These are phyloP conservation scores for Oxycera nigricornis DNA, from an alignment of 2,888 invertebrate species.

Conservation along the genomic window DNA sequence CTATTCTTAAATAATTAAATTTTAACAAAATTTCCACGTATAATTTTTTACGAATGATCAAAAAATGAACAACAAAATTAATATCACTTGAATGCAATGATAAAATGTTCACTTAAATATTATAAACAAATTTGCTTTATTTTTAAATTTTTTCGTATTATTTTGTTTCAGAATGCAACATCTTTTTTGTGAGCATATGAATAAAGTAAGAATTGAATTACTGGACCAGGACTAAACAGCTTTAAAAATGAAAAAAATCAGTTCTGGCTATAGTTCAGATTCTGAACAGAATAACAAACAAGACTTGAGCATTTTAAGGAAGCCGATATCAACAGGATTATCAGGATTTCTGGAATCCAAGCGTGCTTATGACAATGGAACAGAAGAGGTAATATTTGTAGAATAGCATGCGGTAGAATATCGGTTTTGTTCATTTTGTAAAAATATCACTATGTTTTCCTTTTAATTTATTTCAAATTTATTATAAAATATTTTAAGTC, in stretches of 20 bases:
- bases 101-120: no score
- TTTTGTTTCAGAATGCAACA: no score
- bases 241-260: slow-evolving; percentile 50
- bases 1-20: no score
- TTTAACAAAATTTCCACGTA: no score
- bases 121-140: no score
- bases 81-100: no score
- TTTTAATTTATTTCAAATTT: slow-evolving; percentile 7
- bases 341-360: slow-evolving; percentile 75
- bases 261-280: slow-evolving; percentile 54
- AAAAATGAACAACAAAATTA: no score
- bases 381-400: slow-evolving; percentile 69
- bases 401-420: no score
- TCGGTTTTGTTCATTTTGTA: slow-evolving; percentile 5
- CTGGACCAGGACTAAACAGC: neutral
- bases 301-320: slow-evolving; percentile 68
- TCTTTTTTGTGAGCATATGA: neutral
- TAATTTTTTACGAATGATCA: no score
- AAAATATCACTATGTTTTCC: slow-evolving; percentile 13
- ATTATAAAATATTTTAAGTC: no score
- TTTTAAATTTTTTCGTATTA: neutral
- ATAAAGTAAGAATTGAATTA: neutral
- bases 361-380: slow-evolving; percentile 76
- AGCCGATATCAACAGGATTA: slow-evolving; percentile 73
- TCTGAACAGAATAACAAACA: slow-evolving; percentile 60